Evolutionary conservation across 92 coral and sea anemone species (phyloP), one percentile per base, ranked within the genome.

Genomic region (Umimayanthus chanpuru): DNA sequence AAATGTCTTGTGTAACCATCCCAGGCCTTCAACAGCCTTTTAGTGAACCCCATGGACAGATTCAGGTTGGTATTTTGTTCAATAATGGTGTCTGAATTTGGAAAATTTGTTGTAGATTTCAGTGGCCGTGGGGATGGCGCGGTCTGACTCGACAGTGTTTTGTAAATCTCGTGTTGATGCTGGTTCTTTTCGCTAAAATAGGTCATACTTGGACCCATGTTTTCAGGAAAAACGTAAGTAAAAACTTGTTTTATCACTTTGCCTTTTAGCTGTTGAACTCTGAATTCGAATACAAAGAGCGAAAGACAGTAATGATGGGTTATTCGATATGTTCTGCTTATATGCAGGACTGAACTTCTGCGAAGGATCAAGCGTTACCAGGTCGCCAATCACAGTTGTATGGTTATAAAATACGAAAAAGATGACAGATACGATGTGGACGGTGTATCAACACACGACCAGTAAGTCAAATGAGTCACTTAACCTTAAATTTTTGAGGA

Each of bases 151-250:
- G 76, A 15, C n/a, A 36, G 50, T 8, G 47, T 64, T 87, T 8
- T 21, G 36, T 32, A 32, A 28, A 68, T 20, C 15, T 56, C 9
- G 38, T 43, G 18, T 53, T 86, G 61, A 32, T n/a, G 38, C 18
- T 11, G 26, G 8, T 43, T 21, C 79, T 47, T 77, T n/a, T 67
- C 61, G 78, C 18, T 65, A 67, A 76, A 58, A 40, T 16, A 96
- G 99, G 95, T 96, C 77, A 96, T 96, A 92, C 95, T 96, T 90
- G 99, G 99, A 38, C 99, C 99, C 55, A 96, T 96, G 99, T 96
- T 96, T 88, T 96, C 99, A 10, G 99, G 99, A 32, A 96, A 96
- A 88, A 96, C 99, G 99, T 96, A 91, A 89, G 99, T 90, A 70
- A 25, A 70, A 53, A 2, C 16, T 85, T 39, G 9, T 8, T 58